A percentile compares a stretch with the other conserved stretches of the same genome.
phyloP scores from a whole-genome alignment of 2,797 vertebrate species.

The Pseudocheirus occidentalis region DNA sequence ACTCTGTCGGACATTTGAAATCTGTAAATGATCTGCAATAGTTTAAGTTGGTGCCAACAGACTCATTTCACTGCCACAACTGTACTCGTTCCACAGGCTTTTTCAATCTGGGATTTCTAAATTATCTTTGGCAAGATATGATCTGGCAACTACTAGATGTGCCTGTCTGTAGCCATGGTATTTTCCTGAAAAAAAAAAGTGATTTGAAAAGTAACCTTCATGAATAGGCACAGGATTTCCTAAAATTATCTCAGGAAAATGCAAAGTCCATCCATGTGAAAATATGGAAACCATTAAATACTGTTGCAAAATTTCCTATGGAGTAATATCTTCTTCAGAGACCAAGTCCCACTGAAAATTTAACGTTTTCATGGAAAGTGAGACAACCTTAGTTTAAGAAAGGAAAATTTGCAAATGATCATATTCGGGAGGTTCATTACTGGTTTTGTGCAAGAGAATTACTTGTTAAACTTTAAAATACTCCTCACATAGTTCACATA shows the following conservation, averaged over 20 bases:
- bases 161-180: slow-evolving; percentile 12
- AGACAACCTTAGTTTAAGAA: slow-evolving; percentile 24
- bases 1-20: slow-evolving; percentile 62
- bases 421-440: slow-evolving; percentile 7
- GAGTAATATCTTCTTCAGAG: not conserved
- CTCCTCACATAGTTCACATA: not conserved
- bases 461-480: not conserved
- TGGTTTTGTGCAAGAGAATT: slow-evolving; percentile 28
- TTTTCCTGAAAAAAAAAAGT: slow-evolving; percentile 58
- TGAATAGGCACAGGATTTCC: slow-evolving; percentile 3
- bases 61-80: slow-evolving; percentile 28
- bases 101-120: slow-evolving; percentile 61
- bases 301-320: slow-evolving; percentile 34
- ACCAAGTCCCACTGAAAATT: not conserved
- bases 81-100: slow-evolving; percentile 58
- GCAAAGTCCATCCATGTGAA: slow-evolving; percentile 45
- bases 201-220: slow-evolving; percentile 56
- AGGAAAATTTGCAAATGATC: slow-evolving; percentile 42
- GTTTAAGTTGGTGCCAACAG: slow-evolving; percentile 64
- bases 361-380: not conserved
- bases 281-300: slow-evolving; percentile 34
- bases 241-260: slow-evolving; percentile 59
- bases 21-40: slow-evolving; percentile 67
- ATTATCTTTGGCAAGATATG: slow-evolving; percentile 42
- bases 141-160: not conserved